Percentiles rank a stretch among this genome's conserved stretches.
phyloP scores from a whole-genome alignment of 2,113 vertebrate genomes.

The Vanacampus margaritifer region DNA sequence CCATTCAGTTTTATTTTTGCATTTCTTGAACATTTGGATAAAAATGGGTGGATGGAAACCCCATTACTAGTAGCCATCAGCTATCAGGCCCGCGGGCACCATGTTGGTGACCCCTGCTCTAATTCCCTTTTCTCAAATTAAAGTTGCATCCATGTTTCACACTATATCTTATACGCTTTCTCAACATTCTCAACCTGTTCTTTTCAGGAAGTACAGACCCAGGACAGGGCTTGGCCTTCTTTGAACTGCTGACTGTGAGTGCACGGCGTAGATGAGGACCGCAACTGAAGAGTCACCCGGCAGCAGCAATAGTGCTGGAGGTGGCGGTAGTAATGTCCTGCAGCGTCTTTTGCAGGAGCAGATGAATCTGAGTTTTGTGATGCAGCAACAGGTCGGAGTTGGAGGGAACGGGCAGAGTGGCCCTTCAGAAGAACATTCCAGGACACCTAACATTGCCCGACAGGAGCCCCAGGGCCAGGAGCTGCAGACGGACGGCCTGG shows the following conservation, averaged over 20 bases:
- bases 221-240: constrained; percentile 77
- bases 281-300: constrained; percentile 83
- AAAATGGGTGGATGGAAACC: no score
- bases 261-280: constrained; percentile 90
- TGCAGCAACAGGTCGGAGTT: constrained; percentile 55
- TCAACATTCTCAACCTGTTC: neutral
- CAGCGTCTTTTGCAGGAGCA: constrained; percentile 98
- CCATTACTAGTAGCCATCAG: no score
- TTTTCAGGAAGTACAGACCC: constrained; percentile 80
- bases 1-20: no score
- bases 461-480: constrained; percentile 99
- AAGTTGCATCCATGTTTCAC: neutral
- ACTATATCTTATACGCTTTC: neutral
- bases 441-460: constrained; percentile 86
- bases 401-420: constrained; percentile 62
- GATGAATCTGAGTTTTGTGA: constrained; percentile 90
- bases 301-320: constrained; percentile 75
- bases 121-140: neutral
- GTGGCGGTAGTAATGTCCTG: constrained; percentile 82
- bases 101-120: neutral
- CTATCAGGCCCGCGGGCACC: no score
- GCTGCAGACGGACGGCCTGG: constrained; percentile 92
- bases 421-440: constrained; percentile 82
- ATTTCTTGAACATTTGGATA: no score
- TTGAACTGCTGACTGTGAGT: constrained; percentile 76